A percentile compares a stretch with the other conserved stretches of the same genome.
Evolutionary conservation across 2,797 vertebrate genomes (phyloP).

Genomic region (Parambassis ranga): DNA sequence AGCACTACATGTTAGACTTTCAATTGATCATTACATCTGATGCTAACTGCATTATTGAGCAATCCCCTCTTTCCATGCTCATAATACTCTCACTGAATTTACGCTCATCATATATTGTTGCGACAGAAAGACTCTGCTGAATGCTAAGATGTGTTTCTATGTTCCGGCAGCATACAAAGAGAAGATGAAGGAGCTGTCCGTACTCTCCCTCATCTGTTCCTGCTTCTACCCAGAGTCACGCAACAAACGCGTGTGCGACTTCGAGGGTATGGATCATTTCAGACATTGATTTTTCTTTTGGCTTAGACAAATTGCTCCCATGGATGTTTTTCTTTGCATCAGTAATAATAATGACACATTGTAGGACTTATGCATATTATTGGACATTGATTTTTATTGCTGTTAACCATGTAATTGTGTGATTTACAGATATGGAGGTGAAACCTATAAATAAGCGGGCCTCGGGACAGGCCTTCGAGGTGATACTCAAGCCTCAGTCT

Average conservation of each 20-base stretch:
- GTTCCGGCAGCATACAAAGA: conserved; percentile 94
- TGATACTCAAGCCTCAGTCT: conserved; percentile 94
- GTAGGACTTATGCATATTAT: background rate
- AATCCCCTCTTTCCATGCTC: background rate
- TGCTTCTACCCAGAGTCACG: conserved; percentile 96
- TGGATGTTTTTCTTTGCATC: background rate
- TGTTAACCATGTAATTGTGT: conserved; percentile 11
- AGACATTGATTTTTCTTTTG: conserved; percentile 8
- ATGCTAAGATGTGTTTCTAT: conserved; percentile 15
- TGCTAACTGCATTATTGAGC: background rate
- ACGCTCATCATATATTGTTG: too few relatives aligned
- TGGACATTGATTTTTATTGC: conserved; percentile 9
- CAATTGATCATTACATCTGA: conserved; percentile 3
- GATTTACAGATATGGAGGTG: conserved; percentile 91
- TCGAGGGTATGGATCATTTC: conserved; percentile 84
- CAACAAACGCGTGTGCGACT: conserved; percentile 90
- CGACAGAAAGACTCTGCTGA: conserved; percentile 1
- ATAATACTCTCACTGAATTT: too few relatives aligned
- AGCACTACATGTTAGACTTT: conserved; percentile 6
- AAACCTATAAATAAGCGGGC: conserved; percentile 95
- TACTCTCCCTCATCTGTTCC: conserved; percentile 96
- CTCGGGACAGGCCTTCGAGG: conserved; percentile 97
- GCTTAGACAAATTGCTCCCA: background rate
- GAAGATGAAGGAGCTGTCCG: conserved; percentile 99
- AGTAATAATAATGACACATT: background rate